Percentiles rank a stretch among this genome's conserved stretches.
Evolutionary conservation across 2,797 vertebrate species (phyloP).

Genomic region (Anisognathus igniventris): DNA sequence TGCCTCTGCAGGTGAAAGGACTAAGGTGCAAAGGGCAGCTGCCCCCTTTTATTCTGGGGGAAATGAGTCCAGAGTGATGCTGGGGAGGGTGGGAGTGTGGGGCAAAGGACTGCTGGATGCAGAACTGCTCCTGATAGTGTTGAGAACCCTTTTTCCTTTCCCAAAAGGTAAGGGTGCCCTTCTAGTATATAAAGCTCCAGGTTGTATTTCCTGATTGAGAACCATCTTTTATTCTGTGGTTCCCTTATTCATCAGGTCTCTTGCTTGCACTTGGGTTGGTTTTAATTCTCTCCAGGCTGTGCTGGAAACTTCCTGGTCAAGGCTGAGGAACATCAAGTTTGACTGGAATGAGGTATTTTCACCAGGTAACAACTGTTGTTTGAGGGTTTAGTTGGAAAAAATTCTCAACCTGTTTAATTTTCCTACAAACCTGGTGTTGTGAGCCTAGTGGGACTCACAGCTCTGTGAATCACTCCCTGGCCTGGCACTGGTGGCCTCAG

Average conservation of each 20-base stretch:
- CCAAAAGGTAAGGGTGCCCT: not conserved
- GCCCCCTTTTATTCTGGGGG: not conserved
- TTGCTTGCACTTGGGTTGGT: not conserved
- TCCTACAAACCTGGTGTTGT: not conserved
- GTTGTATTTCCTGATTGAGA: not conserved
- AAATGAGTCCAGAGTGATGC: not conserved
- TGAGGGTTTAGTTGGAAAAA: not conserved
- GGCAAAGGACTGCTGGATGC: not conserved
- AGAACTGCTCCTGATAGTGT: not conserved
- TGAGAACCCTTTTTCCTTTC: not conserved
- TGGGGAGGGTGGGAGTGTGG: not conserved
- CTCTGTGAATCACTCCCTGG: not conserved
- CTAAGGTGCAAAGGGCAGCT: not conserved
- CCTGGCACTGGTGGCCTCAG: not conserved
- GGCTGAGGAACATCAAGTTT: not conserved
- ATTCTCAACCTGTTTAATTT: not conserved
- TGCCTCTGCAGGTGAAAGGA: not conserved
- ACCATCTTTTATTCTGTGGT: not conserved
- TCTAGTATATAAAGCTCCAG: not conserved
- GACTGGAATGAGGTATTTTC: not conserved
- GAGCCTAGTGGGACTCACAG: not conserved
- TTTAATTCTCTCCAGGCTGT: not conserved
- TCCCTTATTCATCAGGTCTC: not conserved
- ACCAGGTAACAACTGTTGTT: not conserved
- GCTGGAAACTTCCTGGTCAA: not conserved